Evolutionary conservation across 35 echinoderm and acorn worm genomes (phyloP).

Genomic region (Amphiura filiformis): DNA sequence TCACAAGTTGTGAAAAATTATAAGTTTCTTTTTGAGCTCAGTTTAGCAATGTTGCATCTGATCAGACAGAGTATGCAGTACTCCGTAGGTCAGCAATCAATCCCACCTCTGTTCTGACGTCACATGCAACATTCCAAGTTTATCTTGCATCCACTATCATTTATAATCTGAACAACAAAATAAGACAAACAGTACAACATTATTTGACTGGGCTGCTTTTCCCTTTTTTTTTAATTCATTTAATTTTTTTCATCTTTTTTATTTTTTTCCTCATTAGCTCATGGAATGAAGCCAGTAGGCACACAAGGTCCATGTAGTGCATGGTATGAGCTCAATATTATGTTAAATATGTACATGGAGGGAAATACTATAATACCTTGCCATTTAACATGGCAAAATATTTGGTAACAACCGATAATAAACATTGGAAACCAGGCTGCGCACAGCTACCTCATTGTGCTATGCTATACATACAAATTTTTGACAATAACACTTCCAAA

Average conservation of each 20-base stretch:
- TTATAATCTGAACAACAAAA: no score
- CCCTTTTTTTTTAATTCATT: background rate
- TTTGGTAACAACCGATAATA: background rate
- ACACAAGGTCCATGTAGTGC: conserved; percentile 13
- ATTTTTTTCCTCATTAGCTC: conserved; percentile 3
- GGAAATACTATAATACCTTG: background rate
- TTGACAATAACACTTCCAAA: background rate
- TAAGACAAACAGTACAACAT: background rate
- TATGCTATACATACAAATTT: background rate
- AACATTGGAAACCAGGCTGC: background rate
- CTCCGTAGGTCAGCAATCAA: no score
- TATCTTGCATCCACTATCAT: no score
- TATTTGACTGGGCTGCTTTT: conserved; percentile 1
- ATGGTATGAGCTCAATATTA: background rate
- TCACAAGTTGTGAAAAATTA: no score
- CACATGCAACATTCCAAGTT: no score
- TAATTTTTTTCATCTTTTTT: background rate
- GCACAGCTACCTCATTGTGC: background rate
- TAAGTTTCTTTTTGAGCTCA: no score
- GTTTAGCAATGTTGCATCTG: no score
- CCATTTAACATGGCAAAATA: background rate
- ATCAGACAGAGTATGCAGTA: no score
- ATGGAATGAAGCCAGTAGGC: conserved; percentile 8
- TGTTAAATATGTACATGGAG: background rate
- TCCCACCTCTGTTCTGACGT: no score